Percentiles rank a stretch among this genome's conserved stretches.
These are phyloP conservation scores for Entelurus aequoreus DNA, from an alignment of 2,113 vertebrate species.

Conservation along the genomic window DNA sequence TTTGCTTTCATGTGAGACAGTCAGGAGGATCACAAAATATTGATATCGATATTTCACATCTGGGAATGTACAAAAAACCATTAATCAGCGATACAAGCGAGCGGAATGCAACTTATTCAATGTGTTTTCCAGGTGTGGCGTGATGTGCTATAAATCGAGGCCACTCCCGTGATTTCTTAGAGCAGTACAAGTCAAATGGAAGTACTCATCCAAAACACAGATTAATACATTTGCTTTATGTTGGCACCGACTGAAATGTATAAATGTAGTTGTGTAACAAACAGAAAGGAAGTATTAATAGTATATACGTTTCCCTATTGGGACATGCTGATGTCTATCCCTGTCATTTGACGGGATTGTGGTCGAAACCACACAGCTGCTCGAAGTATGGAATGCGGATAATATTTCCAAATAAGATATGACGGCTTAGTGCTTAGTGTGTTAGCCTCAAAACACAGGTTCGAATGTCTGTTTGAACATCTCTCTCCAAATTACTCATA, in stretches of 20 bases:
- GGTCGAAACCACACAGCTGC: not conserved
- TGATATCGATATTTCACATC: conserved; percentile 55
- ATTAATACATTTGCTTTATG: not conserved
- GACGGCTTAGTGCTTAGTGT: too few species aligned
- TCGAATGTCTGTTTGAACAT: too few species aligned
- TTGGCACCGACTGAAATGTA: conserved; percentile 7
- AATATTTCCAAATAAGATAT: conserved; percentile 5
- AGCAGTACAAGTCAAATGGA: conserved; percentile 1
- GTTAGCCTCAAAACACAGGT: not conserved
- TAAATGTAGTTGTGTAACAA: conserved; percentile 6
- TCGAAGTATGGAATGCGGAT: not conserved
- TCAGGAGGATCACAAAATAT: conserved; percentile 39
- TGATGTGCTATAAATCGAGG: too few species aligned
- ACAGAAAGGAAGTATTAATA: not conserved
- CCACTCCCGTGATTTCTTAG: conserved; percentile 2
- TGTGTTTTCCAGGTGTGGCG: conserved; percentile 61
- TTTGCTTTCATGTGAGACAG: conserved; percentile 30
- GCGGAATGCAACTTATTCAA: conserved; percentile 18
- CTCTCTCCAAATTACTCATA: too few species aligned
- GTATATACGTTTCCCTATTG: not conserved
- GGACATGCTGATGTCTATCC: conserved; percentile 11
- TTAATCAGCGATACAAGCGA: conserved; percentile 27
- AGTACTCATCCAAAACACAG: conserved; percentile 11
- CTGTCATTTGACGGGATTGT: conserved; percentile 10
- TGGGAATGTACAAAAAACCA: conserved; percentile 57